Conservation (phyloP, 2,113 vertebrate species). For the Ivindomyrus marchei region DNA sequence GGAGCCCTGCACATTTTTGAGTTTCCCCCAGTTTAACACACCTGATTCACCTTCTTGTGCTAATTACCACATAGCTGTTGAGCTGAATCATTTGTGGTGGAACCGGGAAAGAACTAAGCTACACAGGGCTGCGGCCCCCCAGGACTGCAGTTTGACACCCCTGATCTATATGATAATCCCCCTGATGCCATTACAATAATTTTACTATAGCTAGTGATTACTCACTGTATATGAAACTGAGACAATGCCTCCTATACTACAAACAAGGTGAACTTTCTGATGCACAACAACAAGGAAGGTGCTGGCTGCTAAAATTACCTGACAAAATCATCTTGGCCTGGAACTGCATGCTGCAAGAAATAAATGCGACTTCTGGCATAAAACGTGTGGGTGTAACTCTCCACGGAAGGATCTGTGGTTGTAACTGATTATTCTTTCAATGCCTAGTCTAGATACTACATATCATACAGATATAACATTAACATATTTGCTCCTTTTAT, state of each 20-base stretch:
- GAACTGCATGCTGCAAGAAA: background rate
- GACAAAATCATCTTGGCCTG: background rate
- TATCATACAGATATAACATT: background rate
- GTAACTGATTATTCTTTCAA: background rate
- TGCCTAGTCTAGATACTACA: background rate
- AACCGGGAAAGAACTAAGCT: too few species aligned
- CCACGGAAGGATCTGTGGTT: background rate
- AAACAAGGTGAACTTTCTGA: background rate
- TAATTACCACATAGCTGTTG: too few species aligned
- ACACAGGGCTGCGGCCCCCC: too few species aligned
- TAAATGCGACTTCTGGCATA: background rate
- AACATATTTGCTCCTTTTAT: background rate
- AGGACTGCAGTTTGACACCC: too few species aligned
- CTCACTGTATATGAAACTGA: background rate
- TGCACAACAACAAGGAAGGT: background rate
- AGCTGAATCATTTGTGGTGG: too few species aligned
- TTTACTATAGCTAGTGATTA: background rate
- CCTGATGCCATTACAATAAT: background rate
- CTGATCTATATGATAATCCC: background rate
- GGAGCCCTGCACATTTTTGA: too few species aligned
- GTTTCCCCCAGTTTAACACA: too few species aligned
- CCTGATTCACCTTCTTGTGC: too few species aligned
- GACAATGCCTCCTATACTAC: background rate
- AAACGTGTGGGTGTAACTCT: background rate
- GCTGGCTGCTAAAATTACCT: background rate